These are phyloP conservation scores for Euplagia quadripunctaria DNA, from an alignment of 2,888 invertebrate species.

Conservation along the genomic window DNA sequence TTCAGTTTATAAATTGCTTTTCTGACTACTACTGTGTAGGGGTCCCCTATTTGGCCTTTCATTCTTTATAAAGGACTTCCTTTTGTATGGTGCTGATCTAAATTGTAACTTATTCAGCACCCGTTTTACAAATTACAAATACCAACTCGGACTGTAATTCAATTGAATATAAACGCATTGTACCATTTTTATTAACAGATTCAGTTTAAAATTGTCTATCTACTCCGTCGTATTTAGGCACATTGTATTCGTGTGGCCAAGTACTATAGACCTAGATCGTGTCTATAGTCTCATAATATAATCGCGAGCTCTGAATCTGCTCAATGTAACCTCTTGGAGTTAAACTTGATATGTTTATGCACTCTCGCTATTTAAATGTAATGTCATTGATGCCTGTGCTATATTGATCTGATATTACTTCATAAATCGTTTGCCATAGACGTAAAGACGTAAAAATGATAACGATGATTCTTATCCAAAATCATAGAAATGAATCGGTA, in stretches of 20 bases:
- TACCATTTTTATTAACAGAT: background rate
- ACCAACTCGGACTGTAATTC: background rate
- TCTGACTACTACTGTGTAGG: conserved; percentile 13
- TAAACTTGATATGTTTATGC: too few species aligned
- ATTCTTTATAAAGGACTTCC: conserved; percentile 32
- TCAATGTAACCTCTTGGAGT: too few species aligned
- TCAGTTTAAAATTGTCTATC: background rate
- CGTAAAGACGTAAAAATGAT: too few species aligned
- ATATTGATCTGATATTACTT: too few species aligned
- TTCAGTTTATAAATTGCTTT: conserved; percentile 28
- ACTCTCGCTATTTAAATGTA: too few species aligned
- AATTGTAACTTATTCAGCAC: conserved; percentile 31
- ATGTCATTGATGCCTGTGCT: too few species aligned
- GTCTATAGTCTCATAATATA: too few species aligned
- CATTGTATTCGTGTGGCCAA: background rate
- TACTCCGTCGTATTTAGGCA: background rate
- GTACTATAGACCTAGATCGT: too few species aligned
- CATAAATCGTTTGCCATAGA: too few species aligned
- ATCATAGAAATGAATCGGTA: too few species aligned
- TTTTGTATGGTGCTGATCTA: conserved; percentile 32
- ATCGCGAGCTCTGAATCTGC: too few species aligned
- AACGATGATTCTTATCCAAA: too few species aligned
- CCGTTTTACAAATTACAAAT: conserved; percentile 22
- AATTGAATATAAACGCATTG: background rate
- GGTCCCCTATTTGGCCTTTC: conserved; percentile 23